Evolutionary conservation across 2,888 invertebrate genomes (phyloP), one percentile per base, ranked within the genome.

Genomic region (Nephrotoma flavescens): DNA sequence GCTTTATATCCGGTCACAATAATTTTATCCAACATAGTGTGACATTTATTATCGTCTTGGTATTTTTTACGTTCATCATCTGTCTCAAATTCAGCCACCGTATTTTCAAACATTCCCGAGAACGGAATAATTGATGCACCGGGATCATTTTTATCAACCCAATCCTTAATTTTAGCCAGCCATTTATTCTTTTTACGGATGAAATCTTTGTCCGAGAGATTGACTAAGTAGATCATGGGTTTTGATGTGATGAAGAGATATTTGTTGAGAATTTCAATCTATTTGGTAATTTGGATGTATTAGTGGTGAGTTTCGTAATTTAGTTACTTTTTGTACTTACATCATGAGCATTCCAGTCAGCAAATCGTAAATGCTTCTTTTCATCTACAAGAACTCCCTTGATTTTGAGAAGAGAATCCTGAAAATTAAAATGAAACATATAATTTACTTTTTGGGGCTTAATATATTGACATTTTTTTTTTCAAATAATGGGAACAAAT

Each of bases 101-200:
- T 96, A 87, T 94, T 93, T 92, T 99, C 99, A 89, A 98, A 95
- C 12, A 93, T 95, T 0, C 99, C 99, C 19, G 98, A 99, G 93
- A 99, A 99, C 0, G 99, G 99, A 88, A 99, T 98, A 71, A 99
- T 94, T 2, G 95, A 93, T 0, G 98, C 95, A 2, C 99, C 99
- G 0, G 98, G 96, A 91, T 99, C 99, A 90, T 99, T 95, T 90
- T 96, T 96, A 91, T 99, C 99, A 88, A 99, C 96, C 98, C 98
- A 99, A 91, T 98, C 98, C 91, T 99, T 99, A 90, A 99, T 96
- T 93, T 99, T 99, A 86, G 92, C 94, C 92, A 92, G 96, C 98
- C 98, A 99, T 93, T 99, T 99, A 91, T 99, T 99, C 93, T 99
- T 99, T 93, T 99, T 99, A 89, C 98, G 95, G 89, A 98, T 97